Evolutionary conservation across 2,888 invertebrate genomes (phyloP).

Genomic region (Erebia epiphron): DNA sequence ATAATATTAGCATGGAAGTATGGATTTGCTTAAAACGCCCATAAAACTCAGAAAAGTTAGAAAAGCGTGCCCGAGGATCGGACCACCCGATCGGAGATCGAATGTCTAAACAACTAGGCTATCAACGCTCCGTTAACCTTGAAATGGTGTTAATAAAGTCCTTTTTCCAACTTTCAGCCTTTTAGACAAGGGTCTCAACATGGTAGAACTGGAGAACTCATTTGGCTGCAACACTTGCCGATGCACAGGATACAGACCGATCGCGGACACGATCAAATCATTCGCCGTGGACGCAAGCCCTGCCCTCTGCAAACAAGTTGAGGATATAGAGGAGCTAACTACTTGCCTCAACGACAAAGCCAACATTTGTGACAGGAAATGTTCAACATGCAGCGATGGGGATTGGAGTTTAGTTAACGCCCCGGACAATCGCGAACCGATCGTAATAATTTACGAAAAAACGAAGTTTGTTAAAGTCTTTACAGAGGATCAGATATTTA

Average conservation of each 20-base stretch:
- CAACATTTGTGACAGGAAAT: constrained; percentile 55
- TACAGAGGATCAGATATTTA: constrained; percentile 72
- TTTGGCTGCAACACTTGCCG: constrained; percentile 91
- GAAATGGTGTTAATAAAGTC: neutral
- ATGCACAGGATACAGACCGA: constrained; percentile 91
- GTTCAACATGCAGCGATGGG: constrained; percentile 55
- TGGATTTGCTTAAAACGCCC: too few relatives aligned
- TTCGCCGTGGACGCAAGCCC: constrained; percentile 84
- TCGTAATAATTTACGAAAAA: constrained; percentile 75
- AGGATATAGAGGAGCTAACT: constrained; percentile 71
- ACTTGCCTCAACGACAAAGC: constrained; percentile 50
- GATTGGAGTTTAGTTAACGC: constrained; percentile 58
- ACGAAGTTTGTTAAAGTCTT: constrained; percentile 76
- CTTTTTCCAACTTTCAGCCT: constrained; percentile 58
- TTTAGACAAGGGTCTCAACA: constrained; percentile 80
- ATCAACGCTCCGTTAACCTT: too few relatives aligned
- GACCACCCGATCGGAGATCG: too few relatives aligned
- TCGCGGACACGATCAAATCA: constrained; percentile 89
- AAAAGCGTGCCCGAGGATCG: too few relatives aligned
- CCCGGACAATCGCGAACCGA: constrained; percentile 50
- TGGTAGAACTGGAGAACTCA: constrained; percentile 87
- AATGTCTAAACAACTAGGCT: too few relatives aligned
- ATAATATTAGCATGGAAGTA: too few relatives aligned
- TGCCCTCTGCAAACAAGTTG: constrained; percentile 69
- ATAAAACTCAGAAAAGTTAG: too few relatives aligned